Evolutionary conservation across 1,140 invertebrate genomes (phyloP).

Genomic region (Meloidogyne exigua): DNA sequence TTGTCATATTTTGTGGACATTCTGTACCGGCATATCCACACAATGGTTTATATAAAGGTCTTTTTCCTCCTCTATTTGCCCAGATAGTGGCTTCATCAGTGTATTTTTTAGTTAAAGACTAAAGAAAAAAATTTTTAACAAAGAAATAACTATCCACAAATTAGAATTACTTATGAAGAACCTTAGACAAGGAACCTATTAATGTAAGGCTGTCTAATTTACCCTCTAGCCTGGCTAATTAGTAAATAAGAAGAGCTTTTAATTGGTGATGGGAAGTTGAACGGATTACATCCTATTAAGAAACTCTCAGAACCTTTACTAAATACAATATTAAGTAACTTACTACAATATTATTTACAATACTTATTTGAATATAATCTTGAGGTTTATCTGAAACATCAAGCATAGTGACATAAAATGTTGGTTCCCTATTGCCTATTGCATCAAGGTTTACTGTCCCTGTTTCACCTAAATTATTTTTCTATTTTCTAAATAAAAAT

Average conservation of each 20-base stretch:
- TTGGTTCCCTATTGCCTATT: slow-evolving; percentile 41
- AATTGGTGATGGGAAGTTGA: too few relatives aligned
- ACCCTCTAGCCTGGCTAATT: too few relatives aligned
- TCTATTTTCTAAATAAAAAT: not conserved
- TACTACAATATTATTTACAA: not conserved
- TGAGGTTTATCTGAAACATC: slow-evolving; percentile 23
- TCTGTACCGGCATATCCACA: slow-evolving; percentile 43
- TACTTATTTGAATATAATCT: slow-evolving; percentile 13
- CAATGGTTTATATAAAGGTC: slow-evolving; percentile 37
- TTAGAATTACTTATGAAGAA: too few relatives aligned
- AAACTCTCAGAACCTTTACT: too few relatives aligned
- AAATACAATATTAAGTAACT: too few relatives aligned
- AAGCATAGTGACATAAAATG: slow-evolving; percentile 35
- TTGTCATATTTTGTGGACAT: slow-evolving; percentile 27
- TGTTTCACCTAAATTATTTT: slow-evolving; percentile 38
- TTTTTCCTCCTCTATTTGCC: slow-evolving; percentile 28
- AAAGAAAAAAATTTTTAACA: too few relatives aligned
- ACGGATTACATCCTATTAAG: too few relatives aligned
- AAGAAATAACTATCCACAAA: too few relatives aligned
- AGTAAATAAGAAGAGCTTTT: too few relatives aligned
- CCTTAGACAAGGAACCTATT: too few relatives aligned
- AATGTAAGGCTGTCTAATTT: too few relatives aligned
- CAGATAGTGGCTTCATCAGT: slow-evolving; percentile 34
- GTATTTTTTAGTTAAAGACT: slow-evolving; percentile 22
- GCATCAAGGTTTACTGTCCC: slow-evolving; percentile 33